Percentiles rank a stretch among this genome's conserved stretches.
Evolutionary conservation across 2,888 invertebrate genomes (phyloP).

Genomic region (Eledona agricola): DNA sequence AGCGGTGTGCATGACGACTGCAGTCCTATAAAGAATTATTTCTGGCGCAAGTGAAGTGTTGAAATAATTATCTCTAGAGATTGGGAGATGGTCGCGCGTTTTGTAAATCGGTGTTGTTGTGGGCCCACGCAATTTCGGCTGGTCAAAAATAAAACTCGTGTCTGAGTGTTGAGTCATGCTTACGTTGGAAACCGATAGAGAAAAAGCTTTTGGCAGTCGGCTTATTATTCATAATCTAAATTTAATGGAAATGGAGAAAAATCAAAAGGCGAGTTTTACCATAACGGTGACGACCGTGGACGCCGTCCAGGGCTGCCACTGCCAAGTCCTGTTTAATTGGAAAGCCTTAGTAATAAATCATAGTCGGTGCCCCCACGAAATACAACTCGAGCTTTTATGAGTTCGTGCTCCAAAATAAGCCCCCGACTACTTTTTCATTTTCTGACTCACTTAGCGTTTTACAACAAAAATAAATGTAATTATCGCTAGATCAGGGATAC

Average conservation of each 20-base stretch:
- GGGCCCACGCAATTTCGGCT: conserved; percentile 46
- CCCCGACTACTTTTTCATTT: conserved; percentile 12
- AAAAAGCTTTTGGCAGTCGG: conserved; percentile 44
- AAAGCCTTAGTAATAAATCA: conserved; percentile 27
- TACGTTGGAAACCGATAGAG: conserved; percentile 41
- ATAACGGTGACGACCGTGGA: conserved; percentile 8
- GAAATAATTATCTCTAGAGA: conserved; percentile 16
- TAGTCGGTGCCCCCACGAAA: conserved; percentile 18
- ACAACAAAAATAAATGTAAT: conserved; percentile 7
- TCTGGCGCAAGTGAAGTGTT: conserved; percentile 8
- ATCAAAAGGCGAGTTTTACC: conserved; percentile 17
- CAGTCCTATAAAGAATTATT: too few relatives aligned
- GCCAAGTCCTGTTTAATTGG: conserved; percentile 28
- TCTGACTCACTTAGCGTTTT: conserved; percentile 8
- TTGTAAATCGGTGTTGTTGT: conserved; percentile 44
- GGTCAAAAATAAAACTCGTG: conserved; percentile 39
- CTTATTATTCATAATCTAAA: conserved; percentile 50
- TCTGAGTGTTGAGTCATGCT: conserved; percentile 45
- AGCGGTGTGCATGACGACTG: too few relatives aligned
- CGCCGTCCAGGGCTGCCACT: conserved; percentile 6
- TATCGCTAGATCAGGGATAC: conserved; percentile 2
- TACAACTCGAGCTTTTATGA: conserved; percentile 24
- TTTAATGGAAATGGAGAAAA: conserved; percentile 31
- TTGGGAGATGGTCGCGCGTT: conserved; percentile 10
- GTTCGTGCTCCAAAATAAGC: conserved; percentile 18